Evolutionary conservation across 2,888 invertebrate genomes (phyloP), one percentile per base, ranked within the genome.

Genomic region (Eupithecia centaureata): DNA sequence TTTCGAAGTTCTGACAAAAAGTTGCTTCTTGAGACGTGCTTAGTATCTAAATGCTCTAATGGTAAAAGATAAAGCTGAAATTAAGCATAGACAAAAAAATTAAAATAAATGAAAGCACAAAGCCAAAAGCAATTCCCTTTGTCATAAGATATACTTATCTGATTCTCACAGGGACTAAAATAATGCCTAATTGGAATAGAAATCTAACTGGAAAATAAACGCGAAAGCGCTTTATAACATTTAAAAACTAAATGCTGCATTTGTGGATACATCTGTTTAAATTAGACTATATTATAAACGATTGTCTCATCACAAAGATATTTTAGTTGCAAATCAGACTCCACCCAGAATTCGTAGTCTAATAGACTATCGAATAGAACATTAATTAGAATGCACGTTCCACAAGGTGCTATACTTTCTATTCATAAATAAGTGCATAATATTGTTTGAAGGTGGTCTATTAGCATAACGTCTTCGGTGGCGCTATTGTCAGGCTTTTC

Each of bases 401-500:
- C 62, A 72, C 77, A 80, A 78, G 77, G 78, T 79, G 79, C 66
- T 64, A 75, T 73, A 74, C 79, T 80, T 81, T 82, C 79, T 79
- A 82, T 83, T 82, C 79, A 79, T 76, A 77, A 77, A 79, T 80
- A 81, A 79, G 79, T 78, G 77, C 79, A 80, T 75, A 72, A 72
- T 71, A 71, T 71, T 73, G 71, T 71, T 73, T 67, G 69, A 64
- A 72, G 73, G 74, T 72, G 77, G 67, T 63, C 74, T 76, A 86
- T 86, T 86, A 84, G 78, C 83, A 87, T 87, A 84, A 76, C 84
- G 78, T 81, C 85, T 85, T 82, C 86, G 84, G 88, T 89, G 91
- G 89, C 87, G 87, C 90, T 84, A 87, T 89, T 90, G 86, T 90
- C 85, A 89, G 83, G 79, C 82, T 86, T 87, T 89, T 87, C 84